Evolutionary conservation across 2,113 vertebrate species (phyloP).

Genomic region (Copsychus sechellarum): DNA sequence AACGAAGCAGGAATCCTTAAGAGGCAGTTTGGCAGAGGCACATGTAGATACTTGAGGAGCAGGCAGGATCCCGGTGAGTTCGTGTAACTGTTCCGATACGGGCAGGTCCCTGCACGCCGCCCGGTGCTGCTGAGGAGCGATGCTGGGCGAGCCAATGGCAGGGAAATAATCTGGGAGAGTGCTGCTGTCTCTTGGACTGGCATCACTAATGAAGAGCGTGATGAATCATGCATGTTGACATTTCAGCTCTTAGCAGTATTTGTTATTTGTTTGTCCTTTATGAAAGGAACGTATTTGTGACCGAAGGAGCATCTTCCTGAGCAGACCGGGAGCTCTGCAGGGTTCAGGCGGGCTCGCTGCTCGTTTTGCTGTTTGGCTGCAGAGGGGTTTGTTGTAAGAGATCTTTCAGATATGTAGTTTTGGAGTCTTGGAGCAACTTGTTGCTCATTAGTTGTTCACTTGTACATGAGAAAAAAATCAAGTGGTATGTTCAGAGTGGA

Average conservation of each 20-base stretch:
- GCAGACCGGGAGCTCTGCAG: neutral
- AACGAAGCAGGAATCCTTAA: neutral
- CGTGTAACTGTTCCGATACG: neutral
- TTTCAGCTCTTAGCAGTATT: neutral
- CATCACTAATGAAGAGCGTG: neutral
- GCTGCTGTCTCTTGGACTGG: neutral
- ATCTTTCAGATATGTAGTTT: neutral
- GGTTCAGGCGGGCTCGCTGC: neutral
- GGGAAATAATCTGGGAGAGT: neutral
- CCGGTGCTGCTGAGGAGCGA: neutral
- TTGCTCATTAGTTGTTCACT: neutral
- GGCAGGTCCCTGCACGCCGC: neutral
- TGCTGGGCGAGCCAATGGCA: neutral
- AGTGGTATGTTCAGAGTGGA: neutral
- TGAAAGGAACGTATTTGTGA: neutral
- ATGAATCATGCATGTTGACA: conserved; percentile 41
- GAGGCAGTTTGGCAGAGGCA: neutral
- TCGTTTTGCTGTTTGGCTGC: neutral
- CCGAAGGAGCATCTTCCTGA: neutral
- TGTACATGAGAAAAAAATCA: neutral
- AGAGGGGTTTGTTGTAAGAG: neutral
- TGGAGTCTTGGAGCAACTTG: neutral
- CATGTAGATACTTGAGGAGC: neutral
- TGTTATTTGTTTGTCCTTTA: conserved; percentile 35
- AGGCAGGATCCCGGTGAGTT: neutral